Percentiles rank a stretch among this genome's conserved stretches.
These are phyloP conservation scores for Epizoanthus rinbou DNA, from an alignment of 92 coral and sea anemone genomes.

Conservation along the genomic window DNA sequence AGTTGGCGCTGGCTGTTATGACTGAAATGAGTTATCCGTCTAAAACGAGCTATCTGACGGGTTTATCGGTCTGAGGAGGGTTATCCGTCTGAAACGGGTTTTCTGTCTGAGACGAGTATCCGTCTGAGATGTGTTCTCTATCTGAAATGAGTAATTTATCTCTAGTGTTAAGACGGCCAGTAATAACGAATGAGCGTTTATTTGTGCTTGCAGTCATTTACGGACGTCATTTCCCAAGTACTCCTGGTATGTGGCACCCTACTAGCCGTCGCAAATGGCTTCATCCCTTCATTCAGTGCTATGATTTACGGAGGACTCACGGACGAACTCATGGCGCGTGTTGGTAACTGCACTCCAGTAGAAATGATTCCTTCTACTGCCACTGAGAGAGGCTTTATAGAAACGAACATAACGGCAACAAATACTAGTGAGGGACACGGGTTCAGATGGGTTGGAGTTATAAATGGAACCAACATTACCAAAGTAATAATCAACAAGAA, in stretches of 20 bases:
- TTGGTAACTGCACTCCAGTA: conserved; percentile 14
- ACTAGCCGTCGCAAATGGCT: conserved; percentile 88
- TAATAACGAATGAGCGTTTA: background rate
- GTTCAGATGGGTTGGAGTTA: too few relatives aligned
- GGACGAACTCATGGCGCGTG: conserved; percentile 68
- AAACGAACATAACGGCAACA: too few relatives aligned
- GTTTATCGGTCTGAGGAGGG: too few relatives aligned
- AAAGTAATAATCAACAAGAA: too few relatives aligned
- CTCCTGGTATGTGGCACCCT: conserved; percentile 89
- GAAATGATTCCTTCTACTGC: background rate
- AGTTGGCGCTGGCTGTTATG: too few relatives aligned
- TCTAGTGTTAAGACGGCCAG: background rate
- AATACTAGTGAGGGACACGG: too few relatives aligned
- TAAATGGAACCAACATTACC: too few relatives aligned
- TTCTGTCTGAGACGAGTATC: too few relatives aligned
- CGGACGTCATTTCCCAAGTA: conserved; percentile 68
- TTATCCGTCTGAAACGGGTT: too few relatives aligned
- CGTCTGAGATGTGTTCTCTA: too few relatives aligned
- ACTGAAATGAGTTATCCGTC: too few relatives aligned
- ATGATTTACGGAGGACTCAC: conserved; percentile 88
- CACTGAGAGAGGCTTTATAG: background rate
- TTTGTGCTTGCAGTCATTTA: conserved; percentile 55
- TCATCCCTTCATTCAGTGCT: conserved; percentile 87
- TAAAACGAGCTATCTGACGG: too few relatives aligned
- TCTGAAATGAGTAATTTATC: background rate